These are phyloP conservation scores for Mionectes macconnelli DNA, from an alignment of 2,113 vertebrate genomes.

Conservation along the genomic window DNA sequence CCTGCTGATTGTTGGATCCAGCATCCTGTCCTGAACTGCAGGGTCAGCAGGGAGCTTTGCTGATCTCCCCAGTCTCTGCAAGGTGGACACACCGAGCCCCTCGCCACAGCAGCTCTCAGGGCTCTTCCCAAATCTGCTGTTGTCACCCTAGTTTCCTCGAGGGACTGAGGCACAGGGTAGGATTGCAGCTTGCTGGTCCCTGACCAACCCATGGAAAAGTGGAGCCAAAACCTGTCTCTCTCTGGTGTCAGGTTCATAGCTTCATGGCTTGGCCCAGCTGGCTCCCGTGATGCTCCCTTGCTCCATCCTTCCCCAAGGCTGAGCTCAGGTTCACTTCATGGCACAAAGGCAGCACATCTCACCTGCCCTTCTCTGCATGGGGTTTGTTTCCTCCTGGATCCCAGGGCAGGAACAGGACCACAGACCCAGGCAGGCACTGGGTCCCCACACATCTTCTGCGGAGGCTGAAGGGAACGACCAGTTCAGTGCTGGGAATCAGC, in stretches of 20 bases:
- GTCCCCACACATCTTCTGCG: accelerated
- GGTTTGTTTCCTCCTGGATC: not conserved
- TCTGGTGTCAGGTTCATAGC: not conserved
- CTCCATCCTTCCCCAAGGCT: not conserved
- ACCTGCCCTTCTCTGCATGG: not conserved
- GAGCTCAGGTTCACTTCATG: not conserved
- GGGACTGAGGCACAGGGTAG: not conserved
- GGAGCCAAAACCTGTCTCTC: not conserved
- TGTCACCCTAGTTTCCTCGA: accelerated
- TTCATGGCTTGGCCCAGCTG: not conserved
- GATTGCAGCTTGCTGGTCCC: not conserved
- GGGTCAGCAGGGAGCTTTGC: not conserved
- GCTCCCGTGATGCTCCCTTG: not conserved
- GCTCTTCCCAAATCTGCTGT: not conserved
- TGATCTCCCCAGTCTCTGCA: not conserved
- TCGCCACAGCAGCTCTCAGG: accelerated
- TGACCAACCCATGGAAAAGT: not conserved
- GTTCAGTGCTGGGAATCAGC: not conserved
- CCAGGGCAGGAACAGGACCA: not conserved
- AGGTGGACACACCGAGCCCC: accelerated
- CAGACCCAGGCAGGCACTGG: not conserved
- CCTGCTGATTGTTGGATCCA: accelerated
- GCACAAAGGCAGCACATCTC: not conserved
- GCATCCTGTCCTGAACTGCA: accelerated
- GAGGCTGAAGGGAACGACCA: not conserved